Conservation (phyloP, 2,113 vertebrate species). For the Motacilla alba region DNA sequence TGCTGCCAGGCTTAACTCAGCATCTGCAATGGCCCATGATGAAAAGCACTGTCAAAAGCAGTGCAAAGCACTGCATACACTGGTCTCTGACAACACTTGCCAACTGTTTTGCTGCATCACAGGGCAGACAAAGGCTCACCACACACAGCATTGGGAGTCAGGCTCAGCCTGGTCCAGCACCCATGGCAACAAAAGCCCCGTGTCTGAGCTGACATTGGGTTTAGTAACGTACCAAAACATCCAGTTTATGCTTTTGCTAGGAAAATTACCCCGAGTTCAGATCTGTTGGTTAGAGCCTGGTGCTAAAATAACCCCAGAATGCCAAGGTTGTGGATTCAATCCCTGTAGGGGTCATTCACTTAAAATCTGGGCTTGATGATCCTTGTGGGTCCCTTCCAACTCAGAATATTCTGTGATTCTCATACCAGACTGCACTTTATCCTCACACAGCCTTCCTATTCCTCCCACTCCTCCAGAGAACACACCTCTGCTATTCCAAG, state of each 20-base stretch:
- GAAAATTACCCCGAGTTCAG: background rate
- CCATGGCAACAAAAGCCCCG: background rate
- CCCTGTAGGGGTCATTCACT: background rate
- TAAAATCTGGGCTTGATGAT: background rate
- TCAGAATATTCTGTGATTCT: background rate
- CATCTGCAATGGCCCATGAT: background rate
- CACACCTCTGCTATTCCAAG: background rate
- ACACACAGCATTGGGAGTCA: background rate
- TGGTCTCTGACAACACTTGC: background rate
- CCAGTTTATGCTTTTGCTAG: background rate
- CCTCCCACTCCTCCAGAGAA: background rate
- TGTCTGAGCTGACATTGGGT: accelerated
- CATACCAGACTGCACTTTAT: background rate
- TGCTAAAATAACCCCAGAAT: background rate
- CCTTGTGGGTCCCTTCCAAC: background rate
- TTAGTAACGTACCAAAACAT: background rate
- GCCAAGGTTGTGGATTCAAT: background rate
- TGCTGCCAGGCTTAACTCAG: background rate
- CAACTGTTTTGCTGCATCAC: background rate
- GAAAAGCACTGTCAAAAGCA: background rate
- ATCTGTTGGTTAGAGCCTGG: background rate
- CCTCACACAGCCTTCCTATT: background rate
- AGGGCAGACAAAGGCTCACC: background rate
- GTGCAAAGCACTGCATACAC: background rate
- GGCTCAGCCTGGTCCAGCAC: background rate